A percentile compares a stretch with the other conserved stretches of the same genome.
Evolutionary conservation across 2,113 vertebrate species (phyloP).

Genomic region (Esox niger): DNA sequence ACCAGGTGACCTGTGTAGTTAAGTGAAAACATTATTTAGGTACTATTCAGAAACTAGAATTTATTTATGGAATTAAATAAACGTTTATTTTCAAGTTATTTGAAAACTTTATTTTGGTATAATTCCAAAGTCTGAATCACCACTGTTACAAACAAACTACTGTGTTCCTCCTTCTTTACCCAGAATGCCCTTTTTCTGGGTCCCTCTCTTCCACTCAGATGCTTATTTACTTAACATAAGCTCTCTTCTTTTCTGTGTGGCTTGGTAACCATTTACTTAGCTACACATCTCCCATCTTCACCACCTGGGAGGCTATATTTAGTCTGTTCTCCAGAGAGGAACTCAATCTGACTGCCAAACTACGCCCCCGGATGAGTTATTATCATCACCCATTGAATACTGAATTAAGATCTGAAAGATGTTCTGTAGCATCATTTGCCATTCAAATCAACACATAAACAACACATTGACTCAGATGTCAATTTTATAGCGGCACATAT

Average conservation of each 20-base stretch:
- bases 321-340: slow-evolving; percentile 52
- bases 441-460: not conserved
- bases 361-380: slow-evolving; percentile 48
- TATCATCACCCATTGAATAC: slow-evolving; percentile 16
- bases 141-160: slow-evolving; percentile 36
- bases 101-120: slow-evolving; percentile 23
- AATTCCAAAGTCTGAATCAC: slow-evolving; percentile 53
- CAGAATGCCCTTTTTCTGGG: slow-evolving; percentile 18
- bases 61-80: too few relatives aligned
- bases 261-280: slow-evolving; percentile 65
- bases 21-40: slow-evolving; percentile 6
- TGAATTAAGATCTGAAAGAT: not conserved
- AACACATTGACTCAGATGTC: too few relatives aligned
- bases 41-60: too few relatives aligned
- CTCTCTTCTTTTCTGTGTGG: slow-evolving; percentile 27
- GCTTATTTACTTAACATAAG: slow-evolving; percentile 39
- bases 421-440: not conserved
- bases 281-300: slow-evolving; percentile 32
- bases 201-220: slow-evolving; percentile 23
- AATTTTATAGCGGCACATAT: too few relatives aligned
- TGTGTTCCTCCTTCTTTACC: slow-evolving; percentile 31
- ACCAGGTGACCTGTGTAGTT: slow-evolving; percentile 13
- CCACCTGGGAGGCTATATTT: slow-evolving; percentile 62
- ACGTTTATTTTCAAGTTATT: too few relatives aligned
- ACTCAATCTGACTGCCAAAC: slow-evolving; percentile 46